Evolutionary conservation across 2,113 vertebrate genomes (phyloP).

Genomic region (Bufo gargarizans): DNA sequence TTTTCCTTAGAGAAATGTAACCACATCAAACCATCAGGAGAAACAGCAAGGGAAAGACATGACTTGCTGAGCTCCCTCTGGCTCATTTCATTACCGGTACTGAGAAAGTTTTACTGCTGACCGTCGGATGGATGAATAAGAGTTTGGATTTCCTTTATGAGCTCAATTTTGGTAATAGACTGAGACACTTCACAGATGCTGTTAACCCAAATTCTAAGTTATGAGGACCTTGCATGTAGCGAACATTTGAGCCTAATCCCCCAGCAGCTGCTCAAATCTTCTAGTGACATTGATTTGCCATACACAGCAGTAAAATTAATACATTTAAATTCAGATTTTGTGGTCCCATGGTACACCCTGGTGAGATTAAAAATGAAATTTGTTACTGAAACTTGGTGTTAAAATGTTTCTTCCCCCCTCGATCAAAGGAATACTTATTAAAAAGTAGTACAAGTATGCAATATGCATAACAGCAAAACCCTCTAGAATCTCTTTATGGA

Average conservation of each 20-base stretch:
- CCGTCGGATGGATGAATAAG: neutral
- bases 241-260: conserved; percentile 18
- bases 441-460: neutral
- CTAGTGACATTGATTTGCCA: conserved; percentile 1
- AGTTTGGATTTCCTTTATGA: conserved; percentile 4
- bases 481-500: too few relatives aligned
- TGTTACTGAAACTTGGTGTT: neutral
- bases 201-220: conserved; percentile 15
- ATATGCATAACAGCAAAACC: too few relatives aligned
- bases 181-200: conserved; percentile 12
- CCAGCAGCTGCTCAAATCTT: conserved; percentile 21
- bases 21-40: conserved; percentile 1
- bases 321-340: neutral
- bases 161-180: neutral
- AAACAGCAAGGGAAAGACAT: neutral
- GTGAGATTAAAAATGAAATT: neutral
- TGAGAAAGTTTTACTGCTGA: neutral
- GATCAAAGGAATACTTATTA: neutral
- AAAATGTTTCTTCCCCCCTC: neutral
- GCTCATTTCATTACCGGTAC: conserved; percentile 10
- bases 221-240: neutral
- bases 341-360: neutral
- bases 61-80: neutral
- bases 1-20: neutral
- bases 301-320: conserved; percentile 7